Evolutionary conservation across 2,888 invertebrate species (phyloP).

Genomic region (Brachynemurus nebulosus): DNA sequence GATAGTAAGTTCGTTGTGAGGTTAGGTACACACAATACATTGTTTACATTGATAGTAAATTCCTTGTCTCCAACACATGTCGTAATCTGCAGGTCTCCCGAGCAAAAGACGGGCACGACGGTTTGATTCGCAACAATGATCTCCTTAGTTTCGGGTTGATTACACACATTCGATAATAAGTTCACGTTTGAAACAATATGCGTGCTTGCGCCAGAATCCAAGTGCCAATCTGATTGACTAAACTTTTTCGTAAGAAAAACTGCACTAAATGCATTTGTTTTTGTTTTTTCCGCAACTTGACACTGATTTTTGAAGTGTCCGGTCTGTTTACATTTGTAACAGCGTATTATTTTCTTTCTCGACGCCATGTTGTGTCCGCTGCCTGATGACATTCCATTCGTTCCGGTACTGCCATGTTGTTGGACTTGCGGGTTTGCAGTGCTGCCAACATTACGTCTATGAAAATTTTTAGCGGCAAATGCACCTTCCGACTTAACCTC

Average conservation of each 20-base stretch:
- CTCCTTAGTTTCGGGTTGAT: neutral
- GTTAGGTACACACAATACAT: constrained; percentile 10
- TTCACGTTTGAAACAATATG: constrained; percentile 12
- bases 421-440: neutral
- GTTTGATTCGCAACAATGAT: neutral
- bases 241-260: constrained; percentile 12
- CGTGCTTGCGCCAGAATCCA: constrained; percentile 16
- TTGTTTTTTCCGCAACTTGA: constrained; percentile 8
- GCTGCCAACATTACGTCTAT: no score
- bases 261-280: constrained; percentile 17
- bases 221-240: constrained; percentile 13
- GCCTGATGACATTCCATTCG: no score
- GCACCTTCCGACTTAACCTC: constrained; percentile 2
- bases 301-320: constrained; percentile 12
- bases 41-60: constrained; percentile 5
- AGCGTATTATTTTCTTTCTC: constrained; percentile 8
- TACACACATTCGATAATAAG: constrained; percentile 12
- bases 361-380: neutral
- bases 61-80: neutral
- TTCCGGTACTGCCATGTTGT: constrained; percentile 1
- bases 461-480: neutral
- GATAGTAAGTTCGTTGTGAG: constrained; percentile 11
- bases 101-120: constrained; percentile 4
- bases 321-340: constrained; percentile 12
- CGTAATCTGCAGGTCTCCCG: constrained; percentile 6